phyloP scores from a whole-genome alignment of 2,888 invertebrate genomes.

The Crioceris asparagi region DNA sequence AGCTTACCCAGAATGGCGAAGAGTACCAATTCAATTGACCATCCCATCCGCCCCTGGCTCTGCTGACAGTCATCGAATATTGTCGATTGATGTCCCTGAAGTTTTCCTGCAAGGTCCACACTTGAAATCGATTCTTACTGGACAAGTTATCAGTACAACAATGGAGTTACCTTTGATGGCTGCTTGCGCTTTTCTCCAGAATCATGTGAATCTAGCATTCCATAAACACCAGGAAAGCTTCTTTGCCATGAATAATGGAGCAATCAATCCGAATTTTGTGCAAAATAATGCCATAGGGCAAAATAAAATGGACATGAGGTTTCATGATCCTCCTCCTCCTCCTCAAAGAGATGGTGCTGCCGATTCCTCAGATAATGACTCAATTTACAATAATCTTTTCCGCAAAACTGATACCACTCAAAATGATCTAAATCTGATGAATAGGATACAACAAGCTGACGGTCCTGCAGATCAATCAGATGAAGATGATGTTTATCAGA shows the following conservation, averaged over 20 bases:
- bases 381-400: too few species aligned
- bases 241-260: conserved; percentile 13
- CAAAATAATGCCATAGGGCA: background rate
- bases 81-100: conserved; percentile 81
- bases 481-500: conserved; percentile 49
- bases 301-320: too few species aligned
- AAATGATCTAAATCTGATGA: too few species aligned
- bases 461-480: conserved; percentile 55
- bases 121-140: conserved; percentile 62
- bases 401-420: too few species aligned
- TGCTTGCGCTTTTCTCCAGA: conserved; percentile 72
- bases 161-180: conserved; percentile 73
- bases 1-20: conserved; percentile 31
- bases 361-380: conserved; percentile 3
- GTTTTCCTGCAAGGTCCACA: conserved; percentile 53
- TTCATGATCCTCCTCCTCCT: conserved; percentile 4
- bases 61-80: conserved; percentile 51
- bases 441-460: conserved; percentile 34
- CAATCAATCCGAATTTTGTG: conserved; percentile 6
- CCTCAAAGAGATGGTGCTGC: conserved; percentile 3
- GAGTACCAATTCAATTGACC: conserved; percentile 59
- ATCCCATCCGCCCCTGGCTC: conserved; percentile 68
- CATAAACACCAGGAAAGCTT: conserved; percentile 25
- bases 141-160: conserved; percentile 79
- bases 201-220: conserved; percentile 74